A percentile compares a stretch with the other conserved stretches of the same genome.
phyloP scores from a whole-genome alignment of 2,797 vertebrate genomes.

The Phylloscopus collybita region DNA sequence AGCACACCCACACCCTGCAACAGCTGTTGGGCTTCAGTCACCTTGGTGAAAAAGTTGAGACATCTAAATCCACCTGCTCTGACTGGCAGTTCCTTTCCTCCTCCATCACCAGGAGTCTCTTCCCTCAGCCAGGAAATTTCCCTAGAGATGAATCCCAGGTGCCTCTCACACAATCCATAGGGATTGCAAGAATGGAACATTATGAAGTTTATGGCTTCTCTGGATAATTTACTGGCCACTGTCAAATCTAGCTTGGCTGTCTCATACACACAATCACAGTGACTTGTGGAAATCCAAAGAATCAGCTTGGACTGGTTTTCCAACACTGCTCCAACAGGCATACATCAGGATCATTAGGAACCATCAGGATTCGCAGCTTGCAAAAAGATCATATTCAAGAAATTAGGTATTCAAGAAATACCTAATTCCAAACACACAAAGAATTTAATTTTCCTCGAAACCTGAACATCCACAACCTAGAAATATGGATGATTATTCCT shows the following conservation, averaged over 20 bases:
- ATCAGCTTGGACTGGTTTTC: not conserved
- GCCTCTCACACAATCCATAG: not conserved
- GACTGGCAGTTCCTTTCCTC: not conserved
- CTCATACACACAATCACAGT: fast-evolving
- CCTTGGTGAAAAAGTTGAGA: not conserved
- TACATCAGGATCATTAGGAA: not conserved
- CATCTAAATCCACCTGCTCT: not conserved
- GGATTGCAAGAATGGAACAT: not conserved
- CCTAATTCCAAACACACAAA: not conserved
- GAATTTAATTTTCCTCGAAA: not conserved
- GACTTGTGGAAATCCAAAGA: not conserved
- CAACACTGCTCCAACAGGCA: not conserved
- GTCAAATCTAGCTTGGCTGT: not conserved
- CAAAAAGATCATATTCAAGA: not conserved
- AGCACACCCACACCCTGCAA: not conserved
- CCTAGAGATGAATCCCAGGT: not conserved
- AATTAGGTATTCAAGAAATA: not conserved
- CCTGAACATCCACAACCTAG: not conserved
- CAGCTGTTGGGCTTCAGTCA: not conserved
- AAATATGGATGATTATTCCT: not conserved
- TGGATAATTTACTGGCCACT: not conserved
- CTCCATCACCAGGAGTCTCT: not conserved
- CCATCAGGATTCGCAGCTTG: not conserved
- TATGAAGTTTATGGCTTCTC: not conserved
- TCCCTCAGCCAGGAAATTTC: not conserved